Evolutionary conservation across 1,140 invertebrate genomes (phyloP).

Genomic region (Dolichoris vasculosae): DNA sequence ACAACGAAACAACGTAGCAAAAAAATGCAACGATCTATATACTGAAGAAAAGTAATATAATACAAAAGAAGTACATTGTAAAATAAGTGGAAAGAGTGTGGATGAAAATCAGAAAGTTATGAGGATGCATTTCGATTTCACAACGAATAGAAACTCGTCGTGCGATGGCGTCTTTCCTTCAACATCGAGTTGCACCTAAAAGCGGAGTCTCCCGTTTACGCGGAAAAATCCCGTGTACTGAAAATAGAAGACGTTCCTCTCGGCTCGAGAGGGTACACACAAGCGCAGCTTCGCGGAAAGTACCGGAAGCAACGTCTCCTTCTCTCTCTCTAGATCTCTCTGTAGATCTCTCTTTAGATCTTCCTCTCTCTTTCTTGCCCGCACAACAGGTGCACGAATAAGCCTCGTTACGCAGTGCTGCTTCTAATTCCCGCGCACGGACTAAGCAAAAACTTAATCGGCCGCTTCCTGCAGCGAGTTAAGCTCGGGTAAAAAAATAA

Average conservation of each 20-base stretch:
- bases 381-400: slow-evolving; percentile 57
- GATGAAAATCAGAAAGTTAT: not conserved
- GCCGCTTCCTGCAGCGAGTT: slow-evolving; percentile 64
- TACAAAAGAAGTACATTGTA: not conserved
- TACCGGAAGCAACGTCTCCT: slow-evolving; percentile 21
- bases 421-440: slow-evolving; percentile 65
- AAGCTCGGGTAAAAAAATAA: slow-evolving; percentile 44
- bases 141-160: not conserved
- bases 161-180: not conserved
- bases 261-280: not conserved
- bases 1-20: not conserved
- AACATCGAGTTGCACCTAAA: not conserved
- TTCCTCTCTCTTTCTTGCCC: not conserved
- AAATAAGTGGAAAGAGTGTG: not conserved
- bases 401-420: slow-evolving; percentile 22
- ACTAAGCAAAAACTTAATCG: slow-evolving; percentile 71
- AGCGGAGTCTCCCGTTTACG: no score
- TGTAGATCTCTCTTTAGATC: no score
- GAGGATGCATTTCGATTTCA: not conserved
- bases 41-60: not conserved
- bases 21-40: not conserved
- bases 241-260: not conserved
- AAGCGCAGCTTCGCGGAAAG: slow-evolving; percentile 1
- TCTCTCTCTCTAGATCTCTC: not conserved
- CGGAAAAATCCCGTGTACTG: not conserved